Percentiles rank a stretch among this genome's conserved stretches.
phyloP scores from a whole-genome alignment of 2,888 invertebrate species.

The Papilio demoleus region DNA sequence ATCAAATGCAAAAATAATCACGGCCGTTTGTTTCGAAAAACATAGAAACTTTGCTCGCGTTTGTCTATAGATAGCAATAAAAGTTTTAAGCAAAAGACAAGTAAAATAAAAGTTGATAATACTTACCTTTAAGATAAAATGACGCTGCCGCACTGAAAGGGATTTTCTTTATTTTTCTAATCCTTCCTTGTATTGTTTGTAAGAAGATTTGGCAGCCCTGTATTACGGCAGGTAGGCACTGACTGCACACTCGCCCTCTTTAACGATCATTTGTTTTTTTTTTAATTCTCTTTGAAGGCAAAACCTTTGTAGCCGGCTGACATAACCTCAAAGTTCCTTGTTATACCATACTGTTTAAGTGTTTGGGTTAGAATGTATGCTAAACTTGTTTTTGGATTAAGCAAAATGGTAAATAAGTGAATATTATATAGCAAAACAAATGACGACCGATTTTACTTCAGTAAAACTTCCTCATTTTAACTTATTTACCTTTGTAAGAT shows the following conservation, averaged over 20 bases:
- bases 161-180: neutral
- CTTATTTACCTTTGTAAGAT: no score
- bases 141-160: neutral
- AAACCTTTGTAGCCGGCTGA: slow-evolving; percentile 36
- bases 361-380: slow-evolving; percentile 30
- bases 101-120: neutral
- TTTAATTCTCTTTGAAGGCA: slow-evolving; percentile 41
- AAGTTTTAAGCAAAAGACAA: neutral
- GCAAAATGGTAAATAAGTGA: neutral
- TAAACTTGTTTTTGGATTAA: slow-evolving; percentile 21
- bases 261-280: slow-evolving; percentile 42
- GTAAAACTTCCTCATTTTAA: no score
- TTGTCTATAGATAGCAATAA: neutral
- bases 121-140: no score
- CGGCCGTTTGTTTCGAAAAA: no score
- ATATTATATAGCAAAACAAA: no score
- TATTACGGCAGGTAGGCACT: slow-evolving; percentile 37
- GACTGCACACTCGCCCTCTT: slow-evolving; percentile 39
- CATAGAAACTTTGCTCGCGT: neutral
- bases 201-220: slow-evolving; percentile 36
- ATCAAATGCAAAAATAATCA: no score
- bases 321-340: slow-evolving; percentile 40
- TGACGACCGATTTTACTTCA: no score
- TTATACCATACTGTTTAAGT: slow-evolving; percentile 30
- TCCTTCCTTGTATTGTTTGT: slow-evolving; percentile 17